phyloP scores from a whole-genome alignment of 2,888 invertebrate species.

The Masnerella sp. region DNA sequence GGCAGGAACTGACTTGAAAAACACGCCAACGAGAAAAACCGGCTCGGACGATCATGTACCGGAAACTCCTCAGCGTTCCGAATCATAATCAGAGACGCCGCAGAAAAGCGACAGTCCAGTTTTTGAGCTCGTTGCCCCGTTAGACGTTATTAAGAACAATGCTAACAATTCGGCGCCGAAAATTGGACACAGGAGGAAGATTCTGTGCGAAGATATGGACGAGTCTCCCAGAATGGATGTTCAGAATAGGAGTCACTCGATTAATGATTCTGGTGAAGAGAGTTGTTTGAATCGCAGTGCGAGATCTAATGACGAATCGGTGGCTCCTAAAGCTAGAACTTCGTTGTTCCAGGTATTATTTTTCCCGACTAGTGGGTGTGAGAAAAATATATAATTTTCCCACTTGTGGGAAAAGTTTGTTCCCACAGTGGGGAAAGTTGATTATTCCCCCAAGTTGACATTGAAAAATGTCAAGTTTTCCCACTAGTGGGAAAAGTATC shows the following conservation, averaged over 20 bases:
- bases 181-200: conserved; percentile 70
- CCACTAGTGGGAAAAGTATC: too few species aligned
- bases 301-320: conserved; percentile 65
- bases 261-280: too few species aligned
- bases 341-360: conserved; percentile 73
- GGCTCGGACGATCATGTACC: conserved; percentile 61
- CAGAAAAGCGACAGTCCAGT: conserved; percentile 65
- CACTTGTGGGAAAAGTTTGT: too few species aligned
- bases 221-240: conserved; percentile 63
- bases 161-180: conserved; percentile 68
- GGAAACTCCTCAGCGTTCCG: conserved; percentile 68
- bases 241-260: conserved; percentile 65
- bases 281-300: too few species aligned
- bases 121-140: conserved; percentile 67
- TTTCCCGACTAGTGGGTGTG: too few species aligned
- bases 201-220: conserved; percentile 49
- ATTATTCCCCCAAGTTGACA: too few species aligned
- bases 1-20: conserved; percentile 7
- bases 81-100: conserved; percentile 67
- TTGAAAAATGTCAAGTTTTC: too few species aligned
- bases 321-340: conserved; percentile 69
- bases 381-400: too few species aligned
- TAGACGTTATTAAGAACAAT: conserved; percentile 67
- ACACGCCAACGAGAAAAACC: conserved; percentile 52
- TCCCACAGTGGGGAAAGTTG: too few species aligned